Evolutionary conservation across 2,113 vertebrate species (phyloP), one percentile per base, ranked within the genome.

Genomic region (Ammodytes dubius): DNA sequence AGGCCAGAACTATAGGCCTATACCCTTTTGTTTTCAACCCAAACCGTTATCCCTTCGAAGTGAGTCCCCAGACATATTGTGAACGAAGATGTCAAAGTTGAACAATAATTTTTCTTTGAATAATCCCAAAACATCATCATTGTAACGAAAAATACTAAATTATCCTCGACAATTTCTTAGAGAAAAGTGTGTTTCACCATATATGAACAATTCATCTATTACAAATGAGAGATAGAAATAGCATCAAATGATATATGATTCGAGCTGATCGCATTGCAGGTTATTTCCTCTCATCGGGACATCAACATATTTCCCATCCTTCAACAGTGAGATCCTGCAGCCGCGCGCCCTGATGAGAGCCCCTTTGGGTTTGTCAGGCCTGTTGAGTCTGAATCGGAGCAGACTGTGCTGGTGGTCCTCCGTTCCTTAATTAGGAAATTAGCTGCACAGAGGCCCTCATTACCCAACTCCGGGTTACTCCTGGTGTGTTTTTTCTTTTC

Each of bases 391-490:
- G 69, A 63, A 83, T 77, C 92, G 65, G 78, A 12, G 80, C 89
- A 91, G 68, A 82, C 95, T 90, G 86, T 88, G 94, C 93, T 94
- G 96, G 96, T 97, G 96, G 96, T 96, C 96, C 91, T 82, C 60
- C 56, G 87, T 82, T 74, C 85, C 87, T 94, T 97, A 97, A 97
- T 97, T 95, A 95, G 95, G 89, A 95, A 95, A 96, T 95, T 95
- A 83, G 94, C 92, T 81, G 89, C 91, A 91, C 87, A 93, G 87
- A 95, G 92, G 91, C 87, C 87, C 94, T 96, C 95, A 95, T 96
- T 97, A 96, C 91, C 88, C 70, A 94, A 83, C 83, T 83, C 87
- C 70, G 43, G 37, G 87, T 92, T 91, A 79, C 90, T 88, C 66
- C 79, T 77, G 69, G 73, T 82, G 60, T 35, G 45, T 60, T 7